Evolutionary conservation across 2,113 vertebrate genomes (phyloP), one percentile per base, ranked within the genome.

Genomic region (Anoura caudifer): DNA sequence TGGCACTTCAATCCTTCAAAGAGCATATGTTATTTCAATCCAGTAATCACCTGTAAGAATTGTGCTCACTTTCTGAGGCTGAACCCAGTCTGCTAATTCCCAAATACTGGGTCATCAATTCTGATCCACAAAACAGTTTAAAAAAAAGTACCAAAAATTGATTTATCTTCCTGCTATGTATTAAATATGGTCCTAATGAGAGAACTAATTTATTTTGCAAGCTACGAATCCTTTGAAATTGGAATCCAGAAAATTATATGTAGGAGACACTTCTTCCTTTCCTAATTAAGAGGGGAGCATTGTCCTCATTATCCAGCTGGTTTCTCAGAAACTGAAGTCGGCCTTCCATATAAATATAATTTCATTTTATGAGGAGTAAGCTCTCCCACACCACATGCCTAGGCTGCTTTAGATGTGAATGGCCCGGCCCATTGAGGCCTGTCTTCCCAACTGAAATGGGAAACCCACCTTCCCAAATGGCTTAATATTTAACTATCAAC

Each of bases 291-390:
- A 76, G 43, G 77, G 43, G 43, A n/a, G 63, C 17, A 89, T 70
- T 96, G 91, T 94, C 87, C 94, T 91, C 72, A 20, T 28, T 70
- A 24, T 52, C 81, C 76, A 80, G 91, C 91, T 88, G 87, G 96
- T 96, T 97, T 97, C 97, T 98, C 91, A 97, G 97, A 97, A 97
- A 97, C 97, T 63, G 69, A 73, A 91, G 86, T 43, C 24, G 19
- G 75, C 90, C 93, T 97, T 88, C 94, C 36, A 52, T 80, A 43
- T 9, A 94, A 92, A 94, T 56, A 85, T 87, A 93, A 92, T 91
- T 94, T 96, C 76, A 93, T 87, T 91, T 96, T 95, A 76, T 92
- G 89, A 84, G 95, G 79, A 81, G 85, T 77, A n/a, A 47, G 24
- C 41, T 70, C 93, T 93, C 84, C 88, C 87, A 59, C 50, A 69